These are phyloP conservation scores for Agapetus fuscipes DNA, from an alignment of 2,888 invertebrate genomes.

Conservation along the genomic window DNA sequence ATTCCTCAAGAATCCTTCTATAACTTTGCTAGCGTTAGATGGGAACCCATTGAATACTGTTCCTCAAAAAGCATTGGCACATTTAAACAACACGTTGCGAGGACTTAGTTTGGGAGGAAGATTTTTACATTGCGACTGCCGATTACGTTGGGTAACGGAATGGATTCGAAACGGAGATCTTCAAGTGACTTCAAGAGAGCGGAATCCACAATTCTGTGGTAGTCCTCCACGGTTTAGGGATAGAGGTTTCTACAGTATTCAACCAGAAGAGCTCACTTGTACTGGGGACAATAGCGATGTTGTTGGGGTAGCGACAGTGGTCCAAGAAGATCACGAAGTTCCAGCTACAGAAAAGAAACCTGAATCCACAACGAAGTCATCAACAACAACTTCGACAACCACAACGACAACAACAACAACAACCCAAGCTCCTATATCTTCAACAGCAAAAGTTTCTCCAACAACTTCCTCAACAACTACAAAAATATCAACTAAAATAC, in stretches of 20 bases:
- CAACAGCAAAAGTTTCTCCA: constrained; percentile 23
- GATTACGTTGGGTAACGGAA: constrained; percentile 78
- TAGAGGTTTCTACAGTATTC: constrained; percentile 78
- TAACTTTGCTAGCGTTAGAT: constrained; percentile 80
- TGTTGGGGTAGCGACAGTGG: constrained; percentile 46
- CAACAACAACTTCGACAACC: constrained; percentile 28
- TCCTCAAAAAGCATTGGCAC: constrained; percentile 65
- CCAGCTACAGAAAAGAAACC: constrained; percentile 25
- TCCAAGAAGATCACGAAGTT: constrained; percentile 31
- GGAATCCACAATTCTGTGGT: constrained; percentile 89
- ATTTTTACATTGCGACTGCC: constrained; percentile 82
- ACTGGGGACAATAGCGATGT: constrained; percentile 36
- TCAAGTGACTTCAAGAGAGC: constrained; percentile 85
- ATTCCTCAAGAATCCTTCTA: constrained; percentile 71
- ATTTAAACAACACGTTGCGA: constrained; percentile 71
- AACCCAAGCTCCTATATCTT: constrained; percentile 19
- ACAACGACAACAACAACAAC: constrained; percentile 25
- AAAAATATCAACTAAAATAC: constrained; percentile 6
- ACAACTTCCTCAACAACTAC: constrained; percentile 23
- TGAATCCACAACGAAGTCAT: constrained; percentile 25
- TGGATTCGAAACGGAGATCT: constrained; percentile 83
- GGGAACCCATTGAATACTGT: constrained; percentile 84
- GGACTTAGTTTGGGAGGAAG: constrained; percentile 83
- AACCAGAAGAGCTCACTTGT: constrained; percentile 63
- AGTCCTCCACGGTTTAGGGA: constrained; percentile 71